Conservation (phyloP, 2,797 vertebrate genomes). For the Avahi laniger region DNA sequence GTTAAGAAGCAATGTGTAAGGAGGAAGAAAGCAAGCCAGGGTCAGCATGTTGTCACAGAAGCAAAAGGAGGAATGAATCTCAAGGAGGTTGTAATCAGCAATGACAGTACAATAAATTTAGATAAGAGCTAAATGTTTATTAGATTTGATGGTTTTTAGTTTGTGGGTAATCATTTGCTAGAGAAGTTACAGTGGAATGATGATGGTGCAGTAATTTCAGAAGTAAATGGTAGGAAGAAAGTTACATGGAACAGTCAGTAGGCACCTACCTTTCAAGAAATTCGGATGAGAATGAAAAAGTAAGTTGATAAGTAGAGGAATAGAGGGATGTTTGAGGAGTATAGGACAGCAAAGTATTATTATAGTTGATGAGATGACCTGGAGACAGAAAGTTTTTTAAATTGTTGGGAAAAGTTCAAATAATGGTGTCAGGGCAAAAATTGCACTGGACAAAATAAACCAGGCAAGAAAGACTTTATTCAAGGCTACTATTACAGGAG, state of each 20-base stretch:
- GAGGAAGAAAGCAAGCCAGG: neutral
- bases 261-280: neutral
- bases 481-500: neutral
- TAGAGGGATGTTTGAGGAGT: neutral
- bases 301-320: neutral
- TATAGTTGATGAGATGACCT: neutral
- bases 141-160: neutral
- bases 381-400: neutral
- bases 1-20: neutral
- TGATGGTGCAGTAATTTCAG: neutral
- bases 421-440: neutral
- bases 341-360: neutral
- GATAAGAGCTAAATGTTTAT: neutral
- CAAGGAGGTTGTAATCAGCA: neutral
- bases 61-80: neutral
- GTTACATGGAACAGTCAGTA: neutral
- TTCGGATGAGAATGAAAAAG: neutral
- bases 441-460: neutral
- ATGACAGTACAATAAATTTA: neutral
- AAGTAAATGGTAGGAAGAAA: neutral
- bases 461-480: neutral
- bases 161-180: neutral
- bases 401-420: neutral
- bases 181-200: neutral
- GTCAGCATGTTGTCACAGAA: neutral